Evolutionary conservation across 2,888 invertebrate species (phyloP).

Genomic region (Ctenicera cuprea): DNA sequence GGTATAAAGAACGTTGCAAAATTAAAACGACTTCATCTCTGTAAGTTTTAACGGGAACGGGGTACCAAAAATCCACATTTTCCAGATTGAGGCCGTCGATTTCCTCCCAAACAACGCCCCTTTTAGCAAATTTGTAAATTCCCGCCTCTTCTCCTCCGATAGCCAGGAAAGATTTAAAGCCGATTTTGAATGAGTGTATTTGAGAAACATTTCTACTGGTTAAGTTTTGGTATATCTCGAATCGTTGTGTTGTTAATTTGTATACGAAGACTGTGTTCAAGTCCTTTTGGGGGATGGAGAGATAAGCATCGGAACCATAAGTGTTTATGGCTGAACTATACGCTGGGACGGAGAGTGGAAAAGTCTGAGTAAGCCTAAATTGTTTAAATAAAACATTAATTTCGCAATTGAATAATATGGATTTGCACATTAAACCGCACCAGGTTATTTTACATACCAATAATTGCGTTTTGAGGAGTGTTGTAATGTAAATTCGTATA

Average conservation of each 20-base stretch:
- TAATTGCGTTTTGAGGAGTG: conserved; percentile 54
- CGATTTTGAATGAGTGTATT: conserved; percentile 67
- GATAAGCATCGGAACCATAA: conserved; percentile 59
- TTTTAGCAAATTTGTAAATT: conserved; percentile 65
- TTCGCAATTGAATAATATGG: too few species aligned
- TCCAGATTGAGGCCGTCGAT: conserved; percentile 63
- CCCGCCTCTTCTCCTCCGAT: conserved; percentile 66
- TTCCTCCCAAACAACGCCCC: conserved; percentile 59
- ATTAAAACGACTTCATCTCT: conserved; percentile 72
- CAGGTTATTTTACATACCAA: conserved; percentile 64
- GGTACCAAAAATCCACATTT: conserved; percentile 66
- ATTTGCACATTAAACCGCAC: too few species aligned
- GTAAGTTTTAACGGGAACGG: conserved; percentile 69
- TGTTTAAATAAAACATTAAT: not conserved
- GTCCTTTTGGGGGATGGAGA: conserved; percentile 66
- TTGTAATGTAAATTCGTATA: conserved; percentile 66
- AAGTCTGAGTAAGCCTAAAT: conserved; percentile 64
- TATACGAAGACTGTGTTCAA: conserved; percentile 60
- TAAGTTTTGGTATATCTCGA: conserved; percentile 62
- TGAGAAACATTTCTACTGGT: conserved; percentile 60
- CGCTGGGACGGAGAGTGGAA: conserved; percentile 61
- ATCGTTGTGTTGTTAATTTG: conserved; percentile 61
- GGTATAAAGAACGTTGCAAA: conserved; percentile 67
- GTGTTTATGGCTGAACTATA: conserved; percentile 62
- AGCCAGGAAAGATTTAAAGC: conserved; percentile 68